Base-by-base conservation (phyloP, 2,113 vertebrate species). In the Melospiza melodia region DNA sequence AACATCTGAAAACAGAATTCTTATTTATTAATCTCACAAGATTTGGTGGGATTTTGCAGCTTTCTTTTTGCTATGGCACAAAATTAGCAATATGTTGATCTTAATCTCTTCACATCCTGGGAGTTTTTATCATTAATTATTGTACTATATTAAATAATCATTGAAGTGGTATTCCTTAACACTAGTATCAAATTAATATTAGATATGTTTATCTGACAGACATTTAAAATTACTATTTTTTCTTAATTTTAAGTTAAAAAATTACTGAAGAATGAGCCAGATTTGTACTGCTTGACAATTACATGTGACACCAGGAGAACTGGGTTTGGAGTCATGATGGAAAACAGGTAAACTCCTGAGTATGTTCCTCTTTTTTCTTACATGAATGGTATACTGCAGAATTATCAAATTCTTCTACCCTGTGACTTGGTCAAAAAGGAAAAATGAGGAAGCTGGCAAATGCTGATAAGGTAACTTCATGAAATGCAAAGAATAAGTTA, bases 201-300 rank as follows among this genome's bases (percentile, higher is more conserved):
- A 63, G 23, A 58, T 27, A 23, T 33, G 4, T 77, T 78, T 81
- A 55, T 52, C 55, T 59, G 43, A n/a, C 9, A 76, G 18, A 35
- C 41, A 80, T 19, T 73, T 59, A 33, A 87, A 95, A 31, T 61
- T 1, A 28, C 14, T 80, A 4, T 39, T 83, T 66, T 66, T 65
- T 48, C 51, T 86, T 46, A 71, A 84, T 68, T 77, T 76, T 74
- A 98, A 96, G 92, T 98, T 81, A 90, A 88, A 82, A 98, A 97
- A 62, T 90, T 89, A 79, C 57, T 97, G 80, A 95, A 90, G 97
- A 97, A 97, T 49, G 68, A 97, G 55, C 79, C 96, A 69, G 93
- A 95, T 67, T 92, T 97, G 11, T 98, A 97, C 71, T 98, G 96
- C 63, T 66, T 97, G 31, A 97, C 94, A 48, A 63, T 97, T 68